Base-by-base conservation (phyloP, 2,797 vertebrate species). In the Cheirogaleus major region DNA sequence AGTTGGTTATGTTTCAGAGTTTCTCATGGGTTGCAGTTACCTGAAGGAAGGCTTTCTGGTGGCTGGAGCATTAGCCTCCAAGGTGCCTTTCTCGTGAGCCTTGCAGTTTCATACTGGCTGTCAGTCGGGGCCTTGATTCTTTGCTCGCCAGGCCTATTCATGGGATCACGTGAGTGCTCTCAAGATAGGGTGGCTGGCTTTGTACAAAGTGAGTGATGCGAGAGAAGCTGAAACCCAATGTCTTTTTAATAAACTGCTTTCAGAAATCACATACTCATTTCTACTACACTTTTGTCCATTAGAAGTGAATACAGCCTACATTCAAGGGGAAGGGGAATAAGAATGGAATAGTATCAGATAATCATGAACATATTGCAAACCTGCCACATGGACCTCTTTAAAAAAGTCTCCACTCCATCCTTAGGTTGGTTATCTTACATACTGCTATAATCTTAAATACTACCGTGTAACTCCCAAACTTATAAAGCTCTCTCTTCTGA, bases 21-120 rank as follows among this genome's bases (percentile, higher is more conserved):
- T 13, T 63, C 8, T 69, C 5, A 9, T 9, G 32, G 32, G 4
- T 67, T 73, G 2, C 8, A 50, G 12, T 61, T 72, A 4, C 14
- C 23, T 1, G n/a, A 70, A 91, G n/a, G 32, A 22, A 55, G n/a
- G 3, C 2, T 88, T 80, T 61, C 48, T 67, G 15, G 23, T n/a
- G 11, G 0, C 11, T 43, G 78, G 30, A 45, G 9, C 1, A 30
- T 12, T 20, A 12, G 1, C 35, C 45, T 70, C 12, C 32, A 72
- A 52, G 7, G 3, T n/a, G 1, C 2, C 52, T 69, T 10, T 12
- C 4, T 70, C 0, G 0, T 25, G 11, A 67, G 43, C 32, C 0
- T 73, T 52, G 8, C 32, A n/a, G 27, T 35, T 89, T 63, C 50
- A 20, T 63, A 52, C 38, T 70, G 32, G 59, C 38, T 70, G 32